Conservation (phyloP, 2,113 vertebrate species). For the Cervus canadensis region DNA sequence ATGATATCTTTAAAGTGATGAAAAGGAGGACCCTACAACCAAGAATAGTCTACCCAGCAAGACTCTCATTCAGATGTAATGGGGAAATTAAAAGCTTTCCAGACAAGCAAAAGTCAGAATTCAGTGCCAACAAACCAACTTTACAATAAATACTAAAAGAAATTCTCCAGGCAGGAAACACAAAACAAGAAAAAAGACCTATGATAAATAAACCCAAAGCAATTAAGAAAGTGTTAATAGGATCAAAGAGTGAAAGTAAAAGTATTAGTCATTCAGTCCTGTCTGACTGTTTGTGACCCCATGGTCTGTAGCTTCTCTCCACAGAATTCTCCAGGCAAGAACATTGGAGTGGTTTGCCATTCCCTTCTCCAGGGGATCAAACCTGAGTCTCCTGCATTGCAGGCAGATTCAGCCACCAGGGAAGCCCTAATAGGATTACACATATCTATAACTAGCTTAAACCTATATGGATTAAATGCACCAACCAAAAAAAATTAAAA, state of each 20-base stretch:
- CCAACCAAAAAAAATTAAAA: not conserved
- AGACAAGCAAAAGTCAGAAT: not conserved
- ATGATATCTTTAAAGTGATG: not conserved
- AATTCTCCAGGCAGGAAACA: not conserved
- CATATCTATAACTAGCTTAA: not conserved
- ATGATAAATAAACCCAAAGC: not conserved
- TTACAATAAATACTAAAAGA: not conserved
- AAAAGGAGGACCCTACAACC: not conserved
- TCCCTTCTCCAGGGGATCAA: not conserved
- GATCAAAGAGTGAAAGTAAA: not conserved
- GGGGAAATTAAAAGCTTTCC: not conserved
- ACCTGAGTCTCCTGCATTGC: not conserved
- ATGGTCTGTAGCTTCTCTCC: not conserved
- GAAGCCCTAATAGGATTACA: not conserved
- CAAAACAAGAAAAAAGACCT: not conserved
- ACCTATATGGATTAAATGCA: not conserved
- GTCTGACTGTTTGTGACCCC: not conserved
- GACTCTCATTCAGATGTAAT: not conserved
- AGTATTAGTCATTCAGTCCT: not conserved
- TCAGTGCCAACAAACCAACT: not conserved
- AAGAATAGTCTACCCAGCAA: not conserved
- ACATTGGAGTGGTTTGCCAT: not conserved
- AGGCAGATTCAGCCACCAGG: not conserved
- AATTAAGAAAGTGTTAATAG: not conserved
- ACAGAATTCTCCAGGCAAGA: not conserved